phyloP scores from a whole-genome alignment of 2,113 vertebrate genomes.

The Mystacornis crossleyi region DNA sequence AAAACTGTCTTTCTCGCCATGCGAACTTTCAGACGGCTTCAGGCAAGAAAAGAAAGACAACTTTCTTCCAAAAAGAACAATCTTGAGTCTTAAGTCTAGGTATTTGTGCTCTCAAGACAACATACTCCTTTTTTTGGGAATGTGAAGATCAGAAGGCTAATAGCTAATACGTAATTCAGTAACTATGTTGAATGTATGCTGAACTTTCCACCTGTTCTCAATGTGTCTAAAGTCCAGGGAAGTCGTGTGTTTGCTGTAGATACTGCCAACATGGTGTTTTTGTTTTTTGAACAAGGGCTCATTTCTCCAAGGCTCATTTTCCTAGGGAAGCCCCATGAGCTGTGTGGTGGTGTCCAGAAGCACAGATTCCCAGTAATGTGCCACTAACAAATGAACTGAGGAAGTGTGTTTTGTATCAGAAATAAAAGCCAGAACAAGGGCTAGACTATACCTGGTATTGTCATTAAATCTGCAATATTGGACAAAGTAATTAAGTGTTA shows the following conservation, averaged over 20 bases:
- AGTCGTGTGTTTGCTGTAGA: background rate
- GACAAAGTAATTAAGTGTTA: background rate
- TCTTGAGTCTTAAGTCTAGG: background rate
- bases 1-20: background rate
- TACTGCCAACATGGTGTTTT: background rate
- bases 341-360: background rate
- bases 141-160: background rate
- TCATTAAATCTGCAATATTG: background rate
- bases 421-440: background rate
- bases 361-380: background rate
- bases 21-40: background rate
- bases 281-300: background rate
- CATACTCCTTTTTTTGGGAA: background rate
- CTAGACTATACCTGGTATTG: background rate
- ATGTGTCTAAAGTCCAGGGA: background rate
- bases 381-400: background rate
- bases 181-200: background rate
- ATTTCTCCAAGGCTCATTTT: background rate
- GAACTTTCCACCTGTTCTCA: background rate
- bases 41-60: background rate
- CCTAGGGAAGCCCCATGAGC: background rate
- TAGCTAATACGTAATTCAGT: accelerated
- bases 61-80: background rate
- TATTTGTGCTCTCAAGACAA: background rate
- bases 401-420: background rate